Base-by-base conservation (phyloP, 2,797 vertebrate genomes). In the Coregonus suidteri region DNA sequence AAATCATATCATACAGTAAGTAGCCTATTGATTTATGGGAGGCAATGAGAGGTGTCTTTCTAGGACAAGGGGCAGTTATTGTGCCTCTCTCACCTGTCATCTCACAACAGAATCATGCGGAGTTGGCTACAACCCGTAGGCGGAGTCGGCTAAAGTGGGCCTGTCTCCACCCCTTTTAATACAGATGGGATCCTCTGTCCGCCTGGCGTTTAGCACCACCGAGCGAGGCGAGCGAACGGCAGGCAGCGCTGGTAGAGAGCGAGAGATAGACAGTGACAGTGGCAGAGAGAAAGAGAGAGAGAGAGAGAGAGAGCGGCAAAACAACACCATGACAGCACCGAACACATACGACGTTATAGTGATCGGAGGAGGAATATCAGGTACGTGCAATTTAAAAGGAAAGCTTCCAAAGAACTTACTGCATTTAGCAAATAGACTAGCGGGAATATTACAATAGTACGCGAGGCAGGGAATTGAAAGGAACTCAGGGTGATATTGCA, bases 311-410 rank as follows among this genome's bases (percentile, higher is more conserved):
- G 65, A 13, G 5, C 16, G 64, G 59, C 37, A 73, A 15, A 53
- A 78, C 80, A 41, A 76, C 81, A 88, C 74, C 92, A 92, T 92
- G 95, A 96, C 96, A 86, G 93, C 93, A 72, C 65, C 87, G 77
- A 78, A 90, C 94, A 92, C 88, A 78, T 96, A 88, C 92, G 97
- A 98, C 6, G 97, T 97, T 75, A 85, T 99, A 13, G 96, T 99
- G 84, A 89, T 98, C 84, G 97, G 97, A 77, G 97, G 93, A 79
- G 97, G 97, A 75, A 96, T 99, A 83, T 99, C 97, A 94, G 97
- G 97, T 98, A 78, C 88, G 95, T 89, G 73, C 47, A 56, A 80
- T 41, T 68, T 75, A 31, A 53, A 53, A 31, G 30, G 67, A 66
- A 13, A 76, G 62, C 71, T 78, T 80, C 18, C 20, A 11, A 62